phyloP scores from a whole-genome alignment of 2,113 vertebrate genomes.

The Rhombomys opimus region DNA sequence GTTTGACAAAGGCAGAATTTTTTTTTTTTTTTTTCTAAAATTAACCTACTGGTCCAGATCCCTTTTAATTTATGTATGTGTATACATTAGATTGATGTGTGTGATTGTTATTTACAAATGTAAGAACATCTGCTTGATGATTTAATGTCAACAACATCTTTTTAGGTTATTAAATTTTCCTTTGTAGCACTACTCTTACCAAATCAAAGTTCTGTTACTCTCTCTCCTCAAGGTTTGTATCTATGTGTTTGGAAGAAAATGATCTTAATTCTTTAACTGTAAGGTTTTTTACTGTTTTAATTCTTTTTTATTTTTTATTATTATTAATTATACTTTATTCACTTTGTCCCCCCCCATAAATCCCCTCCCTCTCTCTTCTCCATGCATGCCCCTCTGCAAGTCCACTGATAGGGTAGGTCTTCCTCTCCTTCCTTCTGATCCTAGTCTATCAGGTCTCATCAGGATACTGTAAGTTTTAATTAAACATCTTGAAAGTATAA shows the following conservation, averaged over 20 bases:
- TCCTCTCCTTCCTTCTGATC: no score
- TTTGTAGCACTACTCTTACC: not conserved
- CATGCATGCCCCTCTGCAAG: no score
- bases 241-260: constrained; percentile 17
- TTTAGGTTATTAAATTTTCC: not conserved
- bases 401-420: no score
- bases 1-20: not conserved
- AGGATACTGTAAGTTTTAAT: constrained; percentile 19
- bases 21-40: constrained; percentile 4
- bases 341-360: no score
- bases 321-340: no score
- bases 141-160: constrained; percentile 43
- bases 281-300: no score
- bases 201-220: constrained; percentile 22
- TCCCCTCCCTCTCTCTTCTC: no score
- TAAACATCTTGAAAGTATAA: constrained; percentile 17
- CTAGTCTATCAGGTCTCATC: no score
- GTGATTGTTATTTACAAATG: constrained; percentile 25
- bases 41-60: not conserved
- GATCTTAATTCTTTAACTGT: not conserved
- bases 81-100: constrained; percentile 12
- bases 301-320: no score
- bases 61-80: not conserved
- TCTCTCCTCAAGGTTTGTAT: not conserved
- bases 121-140: not conserved